Base-by-base conservation (phyloP, 2,888 invertebrate genomes). In the Lithophane socia region DNA sequence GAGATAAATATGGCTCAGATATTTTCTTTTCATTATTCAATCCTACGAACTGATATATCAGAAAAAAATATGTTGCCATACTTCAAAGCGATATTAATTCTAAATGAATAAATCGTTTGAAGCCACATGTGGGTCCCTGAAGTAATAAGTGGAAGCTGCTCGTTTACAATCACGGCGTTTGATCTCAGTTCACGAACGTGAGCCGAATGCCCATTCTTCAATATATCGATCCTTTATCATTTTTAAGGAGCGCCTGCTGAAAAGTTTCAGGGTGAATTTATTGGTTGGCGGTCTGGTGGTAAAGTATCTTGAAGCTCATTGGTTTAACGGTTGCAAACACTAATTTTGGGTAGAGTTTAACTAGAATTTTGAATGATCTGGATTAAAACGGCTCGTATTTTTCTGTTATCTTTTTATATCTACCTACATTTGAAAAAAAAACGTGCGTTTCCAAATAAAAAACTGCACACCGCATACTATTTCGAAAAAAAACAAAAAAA, bases 141-240 rank as follows among this genome's bases (percentile, higher is more conserved):
- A 79, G 82, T 87, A 90, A 91, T 90, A 90, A 90, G 86, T 86
- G 85, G 79, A 78, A 79, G 79, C 82, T 79, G 77, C 75, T 87
- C 89, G 90, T 86, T 87, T 80, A 86, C 88, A 92, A 91, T 92
- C 92, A 90, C 89, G 85, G 83, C 89, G 86, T 87, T 89, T 88
- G 91, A 92, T 90, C 90, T 88, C 84, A 77, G 82, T 83, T 84
- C 85, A 73, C 76, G 77, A 77, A 90, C 92, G 91, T 92, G 92
- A 89, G 73, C 21, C 29, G 89, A 89, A 89, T 89, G 47, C 78
- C 52, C 65, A 72, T 83, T 73, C 73, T 74, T 86, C 74, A 77
- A 79, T 70, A 68, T 73, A 79, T 74, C 52, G 86, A 86, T 79
- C 71, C 61, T 71, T 74, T 83, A 86, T 76, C 73, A 76, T 80